Base-by-base conservation (phyloP, 2,113 vertebrate species). In the Odocoileus hemionus region DNA sequence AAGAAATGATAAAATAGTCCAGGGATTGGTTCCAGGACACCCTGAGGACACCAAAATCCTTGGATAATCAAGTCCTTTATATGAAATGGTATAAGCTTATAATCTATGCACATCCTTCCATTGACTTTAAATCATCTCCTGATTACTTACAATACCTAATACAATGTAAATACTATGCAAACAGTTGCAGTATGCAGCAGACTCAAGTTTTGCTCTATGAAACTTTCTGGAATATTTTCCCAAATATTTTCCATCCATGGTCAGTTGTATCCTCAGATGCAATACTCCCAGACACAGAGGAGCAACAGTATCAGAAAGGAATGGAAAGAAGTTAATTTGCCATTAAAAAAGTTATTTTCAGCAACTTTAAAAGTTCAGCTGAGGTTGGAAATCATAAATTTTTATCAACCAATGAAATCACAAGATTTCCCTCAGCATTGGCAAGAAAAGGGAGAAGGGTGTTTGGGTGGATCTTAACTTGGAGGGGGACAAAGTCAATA, bases 341-440 rank as follows among this genome's bases (percentile, higher is more conserved):
- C 3, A 87, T 80, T 74, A 60, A 84, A 94, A 70, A 92, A 21
- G 14, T 12, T 76, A 90, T 47, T 89, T 92, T 86, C 12, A 89
- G 57, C 43, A 61, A n/a, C 25, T 88, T 94, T 93, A 78, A 67
- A 92, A 96, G 33, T 90, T 95, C 50, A 92, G 8, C 4, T 60
- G 26, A 89, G 15, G 17, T 47, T 70, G 57, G 30, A 97, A 94
- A 91, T 79, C 19, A 60, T 54, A 90, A 52, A 74, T 96, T 97
- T 94, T 93, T 95, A 95, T 84, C 47, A 57, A 93, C 55, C 45
- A 60, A 21, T 39, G 47, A 97, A 91, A 58, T 85, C 16, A 74
- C 7, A 92, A 85, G 50, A 86, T 61, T 92, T 88, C 57, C 36
- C 79, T 80, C 39, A 88, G 23, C 28, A 89, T 0, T 21, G 28